phyloP scores from a whole-genome alignment of 1,140 invertebrate species.

The Whitmania pigra region DNA sequence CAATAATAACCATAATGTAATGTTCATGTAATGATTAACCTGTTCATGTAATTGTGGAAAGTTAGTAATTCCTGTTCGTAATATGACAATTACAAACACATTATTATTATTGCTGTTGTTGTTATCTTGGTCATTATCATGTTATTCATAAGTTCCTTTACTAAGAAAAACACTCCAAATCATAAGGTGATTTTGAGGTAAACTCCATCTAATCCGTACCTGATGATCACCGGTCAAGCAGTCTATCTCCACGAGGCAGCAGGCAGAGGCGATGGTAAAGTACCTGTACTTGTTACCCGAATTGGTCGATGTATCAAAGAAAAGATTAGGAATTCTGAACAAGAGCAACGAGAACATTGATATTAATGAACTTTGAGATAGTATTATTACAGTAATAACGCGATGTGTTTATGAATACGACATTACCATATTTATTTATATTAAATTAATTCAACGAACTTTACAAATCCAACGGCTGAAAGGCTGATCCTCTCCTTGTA shows the following conservation, averaged over 20 bases:
- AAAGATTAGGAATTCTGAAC: conserved; percentile 55
- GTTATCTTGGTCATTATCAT: too few relatives aligned
- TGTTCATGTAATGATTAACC: too few relatives aligned
- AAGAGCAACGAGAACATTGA: background rate
- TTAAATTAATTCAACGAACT: conserved; percentile 26
- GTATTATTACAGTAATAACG: too few relatives aligned
- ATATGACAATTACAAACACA: too few relatives aligned
- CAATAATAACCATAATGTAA: too few relatives aligned
- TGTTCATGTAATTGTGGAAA: background rate
- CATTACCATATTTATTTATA: background rate
- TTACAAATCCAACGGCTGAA: conserved; percentile 71
- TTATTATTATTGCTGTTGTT: too few relatives aligned
- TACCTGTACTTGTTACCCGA: conserved; percentile 30
- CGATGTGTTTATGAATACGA: too few relatives aligned
- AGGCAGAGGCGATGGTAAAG: conserved; percentile 35
- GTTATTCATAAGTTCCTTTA: too few relatives aligned
- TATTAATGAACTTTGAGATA: too few relatives aligned
- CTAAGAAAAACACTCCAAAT: too few relatives aligned
- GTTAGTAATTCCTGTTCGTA: too few relatives aligned
- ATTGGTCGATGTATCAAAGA: conserved; percentile 53
- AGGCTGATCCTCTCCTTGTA: conserved; percentile 67
- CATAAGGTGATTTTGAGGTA: too few relatives aligned
- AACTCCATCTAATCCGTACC: conserved; percentile 25
- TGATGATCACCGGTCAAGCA: conserved; percentile 46
- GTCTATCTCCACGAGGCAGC: conserved; percentile 46